Evolutionary conservation across 2,113 vertebrate species (phyloP).

Genomic region (Melanocharis versteri): DNA sequence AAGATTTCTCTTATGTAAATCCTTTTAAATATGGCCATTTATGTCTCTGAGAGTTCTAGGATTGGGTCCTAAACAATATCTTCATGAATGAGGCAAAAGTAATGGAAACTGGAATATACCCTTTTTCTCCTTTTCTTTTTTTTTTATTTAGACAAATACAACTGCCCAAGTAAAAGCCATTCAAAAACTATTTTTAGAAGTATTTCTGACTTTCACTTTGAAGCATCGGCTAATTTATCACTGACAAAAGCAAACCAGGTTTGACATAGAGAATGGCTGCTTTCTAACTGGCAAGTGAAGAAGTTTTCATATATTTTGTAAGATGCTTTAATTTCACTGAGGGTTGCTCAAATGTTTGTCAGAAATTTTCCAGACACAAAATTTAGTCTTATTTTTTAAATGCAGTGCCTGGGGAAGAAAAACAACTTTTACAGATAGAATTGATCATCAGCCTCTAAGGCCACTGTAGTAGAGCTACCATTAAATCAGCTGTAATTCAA

Average conservation of each 20-base stretch:
- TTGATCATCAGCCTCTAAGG: conserved; percentile 27
- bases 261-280: not conserved
- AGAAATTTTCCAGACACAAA: not conserved
- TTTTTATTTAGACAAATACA: not conserved
- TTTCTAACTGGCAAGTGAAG: not conserved
- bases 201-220: not conserved
- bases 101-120: not conserved
- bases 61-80: not conserved
- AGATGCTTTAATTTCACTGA: not conserved
- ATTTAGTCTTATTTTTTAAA: conserved; percentile 3
- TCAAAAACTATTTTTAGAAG: not conserved
- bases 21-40: not conserved
- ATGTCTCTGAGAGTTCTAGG: not conserved
- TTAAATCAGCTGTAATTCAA: conserved; percentile 23
- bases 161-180: not conserved
- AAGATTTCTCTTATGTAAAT: not conserved
- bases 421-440: conserved; percentile 15
- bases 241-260: not conserved
- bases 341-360: not conserved
- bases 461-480: not conserved
- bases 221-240: not conserved
- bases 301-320: not conserved
- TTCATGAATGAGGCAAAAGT: not conserved
- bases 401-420: not conserved
- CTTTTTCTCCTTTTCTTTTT: rapidly evolving